phyloP scores from a whole-genome alignment of 2,888 invertebrate species.

The Mesoligia furuncula region DNA sequence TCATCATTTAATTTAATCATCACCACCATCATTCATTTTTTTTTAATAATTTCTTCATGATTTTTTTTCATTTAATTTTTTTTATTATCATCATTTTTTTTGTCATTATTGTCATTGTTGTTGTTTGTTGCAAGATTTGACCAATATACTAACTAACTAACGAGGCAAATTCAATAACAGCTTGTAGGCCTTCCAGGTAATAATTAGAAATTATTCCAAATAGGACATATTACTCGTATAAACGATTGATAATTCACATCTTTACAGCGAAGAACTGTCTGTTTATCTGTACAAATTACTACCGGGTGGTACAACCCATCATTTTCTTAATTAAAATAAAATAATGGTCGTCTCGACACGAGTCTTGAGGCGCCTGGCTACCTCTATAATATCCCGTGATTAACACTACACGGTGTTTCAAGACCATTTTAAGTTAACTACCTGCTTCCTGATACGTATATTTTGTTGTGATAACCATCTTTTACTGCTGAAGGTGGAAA shows the following conservation, averaged over 20 bases:
- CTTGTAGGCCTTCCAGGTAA: neutral
- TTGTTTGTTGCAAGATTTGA: neutral
- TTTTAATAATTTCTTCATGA: too few relatives aligned
- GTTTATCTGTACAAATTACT: conserved; percentile 2
- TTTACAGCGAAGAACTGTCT: neutral
- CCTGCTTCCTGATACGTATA: conserved; percentile 11
- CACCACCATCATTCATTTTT: too few relatives aligned
- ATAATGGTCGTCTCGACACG: conserved; percentile 71
- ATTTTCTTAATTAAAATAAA: conserved; percentile 72
- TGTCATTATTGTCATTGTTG: too few relatives aligned
- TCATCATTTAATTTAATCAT: too few relatives aligned
- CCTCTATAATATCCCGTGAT: conserved; percentile 67
- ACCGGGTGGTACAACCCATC: neutral
- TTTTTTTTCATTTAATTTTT: too few relatives aligned
- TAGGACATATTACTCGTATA: neutral
- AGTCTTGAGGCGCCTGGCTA: conserved; percentile 71
- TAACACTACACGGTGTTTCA: conserved; percentile 66
- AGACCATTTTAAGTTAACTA: conserved; percentile 74
- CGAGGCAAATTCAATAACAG: neutral
- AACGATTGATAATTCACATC: too few relatives aligned
- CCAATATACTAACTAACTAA: neutral
- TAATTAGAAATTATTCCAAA: neutral
- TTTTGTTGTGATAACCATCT: conserved; percentile 11
- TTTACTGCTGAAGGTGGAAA: neutral
- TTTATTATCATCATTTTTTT: too few relatives aligned